Base-by-base conservation (phyloP, 2,888 invertebrate species). In the Calameuta filiformis region DNA sequence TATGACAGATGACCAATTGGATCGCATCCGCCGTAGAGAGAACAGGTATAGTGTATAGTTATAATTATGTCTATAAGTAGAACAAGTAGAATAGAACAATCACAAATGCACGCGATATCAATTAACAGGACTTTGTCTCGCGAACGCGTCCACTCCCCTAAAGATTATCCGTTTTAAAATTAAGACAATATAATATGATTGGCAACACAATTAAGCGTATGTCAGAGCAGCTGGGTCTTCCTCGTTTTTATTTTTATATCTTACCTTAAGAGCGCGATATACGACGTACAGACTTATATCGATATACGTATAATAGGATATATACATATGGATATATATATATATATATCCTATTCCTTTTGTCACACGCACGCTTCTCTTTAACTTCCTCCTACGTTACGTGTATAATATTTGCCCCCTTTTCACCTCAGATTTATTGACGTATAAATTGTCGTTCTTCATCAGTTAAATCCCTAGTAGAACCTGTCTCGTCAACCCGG, bases 191-290 rank as follows among this genome's bases (percentile, higher is more conserved):
- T 82, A 84, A 73, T 85, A 86, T 86, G 85, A 89, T 89, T 90
- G 89, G 89, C 89, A 90, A 90, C 89, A 89, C 87, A 89, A 89
- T 89, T 89, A 90, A 90, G 89, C 90, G 89, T 89, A 90, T 87
- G 85, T 87, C 84, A 85, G 87, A 88, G 87, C 87, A 86, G 84
- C 86, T 88, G 88, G 86, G 85, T 87, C 86, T 83, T 82, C 81
- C 79, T 80, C 75, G 35, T 40, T 34, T 73, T 77, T 73, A 30
- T 34, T 76, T 56, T 75, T 76, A 80, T 80, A 81, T 80, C 83
- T 79, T 79, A 73, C 81, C 79, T 81, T 40, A 40, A 40, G 15
- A 40, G 40, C 40, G 40, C 15, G 40, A 40, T 40, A 40, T 40
- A 40, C 0, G 6, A 40, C 40, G 40, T 40, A 40, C 6, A 40